phyloP scores from a whole-genome alignment of 2,888 invertebrate species.

The Punctoribates punctum region DNA sequence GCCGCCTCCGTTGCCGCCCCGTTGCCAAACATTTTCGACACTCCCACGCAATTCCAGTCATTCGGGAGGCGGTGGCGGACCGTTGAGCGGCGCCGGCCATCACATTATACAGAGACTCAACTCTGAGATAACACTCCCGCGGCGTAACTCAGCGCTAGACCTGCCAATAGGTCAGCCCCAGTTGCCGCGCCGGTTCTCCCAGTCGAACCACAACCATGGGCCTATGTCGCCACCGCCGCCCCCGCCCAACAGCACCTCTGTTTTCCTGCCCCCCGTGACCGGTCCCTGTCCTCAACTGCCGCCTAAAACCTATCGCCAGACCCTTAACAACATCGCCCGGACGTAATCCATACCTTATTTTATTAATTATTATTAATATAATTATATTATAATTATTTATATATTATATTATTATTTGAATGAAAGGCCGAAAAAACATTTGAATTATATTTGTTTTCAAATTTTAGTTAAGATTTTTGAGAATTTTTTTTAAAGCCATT shows the following conservation, averaged over 20 bases:
- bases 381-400: background rate
- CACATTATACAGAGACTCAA: conserved; percentile 35
- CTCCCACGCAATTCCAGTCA: conserved; percentile 25
- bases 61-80: background rate
- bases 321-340: conserved; percentile 22
- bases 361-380: background rate
- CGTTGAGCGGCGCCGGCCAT: background rate
- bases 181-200: conserved; percentile 54
- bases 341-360: background rate
- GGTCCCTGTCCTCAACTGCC: conserved; percentile 38
- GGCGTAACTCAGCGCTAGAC: conserved; percentile 43
- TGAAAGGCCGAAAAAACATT: too few relatives aligned
- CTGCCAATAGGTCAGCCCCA: conserved; percentile 56
- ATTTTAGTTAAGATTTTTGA: too few relatives aligned
- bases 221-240: conserved; percentile 34
- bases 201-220: background rate
- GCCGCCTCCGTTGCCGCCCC: conserved; percentile 43
- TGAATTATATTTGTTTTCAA: too few relatives aligned
- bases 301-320: conserved; percentile 47
- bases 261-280: conserved; percentile 38
- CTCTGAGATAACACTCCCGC: conserved; percentile 39
- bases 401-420: too few relatives aligned
- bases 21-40: conserved; percentile 37
- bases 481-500: too few relatives aligned
- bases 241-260: conserved; percentile 38